Conservation (phyloP, 2,113 vertebrate genomes). For the Cephalopholis sonnerati region DNA sequence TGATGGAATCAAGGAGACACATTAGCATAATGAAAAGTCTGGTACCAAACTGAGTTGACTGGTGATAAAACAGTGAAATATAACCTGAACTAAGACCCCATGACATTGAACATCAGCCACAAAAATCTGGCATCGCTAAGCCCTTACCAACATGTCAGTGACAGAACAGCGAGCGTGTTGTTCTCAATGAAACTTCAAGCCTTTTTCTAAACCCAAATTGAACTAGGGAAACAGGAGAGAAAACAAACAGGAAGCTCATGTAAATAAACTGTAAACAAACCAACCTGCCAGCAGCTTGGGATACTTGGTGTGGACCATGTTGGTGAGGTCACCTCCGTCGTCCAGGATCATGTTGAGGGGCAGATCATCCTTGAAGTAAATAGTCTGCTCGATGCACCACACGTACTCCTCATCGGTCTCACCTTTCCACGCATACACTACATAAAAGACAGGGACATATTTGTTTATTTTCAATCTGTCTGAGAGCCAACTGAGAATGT, state of each 20-base stretch:
- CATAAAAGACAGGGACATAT: not conserved
- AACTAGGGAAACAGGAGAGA: no score
- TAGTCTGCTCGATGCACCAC: constrained; percentile 98
- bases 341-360: constrained; percentile 99
- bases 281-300: constrained; percentile 90
- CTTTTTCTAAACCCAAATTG: no score
- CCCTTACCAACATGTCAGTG: not conserved
- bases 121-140: not conserved
- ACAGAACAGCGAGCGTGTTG: not conserved
- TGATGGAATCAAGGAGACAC: no score
- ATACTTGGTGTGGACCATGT: constrained; percentile 95
- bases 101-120: not conserved
- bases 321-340: constrained; percentile 97
- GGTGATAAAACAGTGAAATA: not conserved
- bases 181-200: not conserved
- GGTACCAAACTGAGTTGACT: not conserved
- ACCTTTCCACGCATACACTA: constrained; percentile 98
- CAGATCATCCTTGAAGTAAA: constrained; percentile 93
- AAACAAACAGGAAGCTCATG: no score
- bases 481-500: not conserved
- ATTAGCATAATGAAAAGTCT: no score
- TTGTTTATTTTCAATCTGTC: not conserved
- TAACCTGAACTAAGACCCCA: not conserved
- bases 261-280: no score
- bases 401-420: constrained; percentile 97